Conservation (phyloP, 1,140 invertebrate genomes). For the fruit fly (Drosophila melanogaster) region DNA sequence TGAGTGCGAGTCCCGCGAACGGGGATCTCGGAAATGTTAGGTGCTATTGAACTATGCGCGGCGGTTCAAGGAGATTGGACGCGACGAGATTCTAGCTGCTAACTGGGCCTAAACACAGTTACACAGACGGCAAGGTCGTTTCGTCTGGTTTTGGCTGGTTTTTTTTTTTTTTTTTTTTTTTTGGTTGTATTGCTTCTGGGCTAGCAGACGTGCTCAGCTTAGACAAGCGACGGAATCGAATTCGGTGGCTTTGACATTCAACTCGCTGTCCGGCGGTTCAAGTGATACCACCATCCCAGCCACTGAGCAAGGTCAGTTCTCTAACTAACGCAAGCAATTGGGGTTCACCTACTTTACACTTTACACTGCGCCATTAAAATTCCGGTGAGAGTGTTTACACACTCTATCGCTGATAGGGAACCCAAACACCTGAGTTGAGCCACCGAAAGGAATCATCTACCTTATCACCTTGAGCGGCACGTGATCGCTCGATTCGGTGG, state of each 20-base stretch:
- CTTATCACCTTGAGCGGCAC: constrained; percentile 62
- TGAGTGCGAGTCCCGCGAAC: constrained; percentile 33
- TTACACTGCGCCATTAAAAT: constrained; percentile 54
- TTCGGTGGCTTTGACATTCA: constrained; percentile 58
- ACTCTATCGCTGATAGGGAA: constrained; percentile 44
- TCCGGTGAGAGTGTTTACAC: constrained; percentile 24
- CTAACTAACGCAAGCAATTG: constrained; percentile 52
- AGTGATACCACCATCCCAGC: constrained; percentile 23
- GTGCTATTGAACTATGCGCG: constrained; percentile 44
- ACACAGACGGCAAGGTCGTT: constrained; percentile 47
- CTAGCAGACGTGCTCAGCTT: constrained; percentile 49
- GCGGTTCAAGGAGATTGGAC: constrained; percentile 44
- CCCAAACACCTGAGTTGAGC: constrained; percentile 1
- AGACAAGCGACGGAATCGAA: constrained; percentile 36
- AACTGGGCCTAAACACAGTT: constrained; percentile 57
- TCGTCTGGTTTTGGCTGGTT: constrained; percentile 12
- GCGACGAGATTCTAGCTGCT: constrained; percentile 24
- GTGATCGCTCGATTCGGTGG: constrained; percentile 25
- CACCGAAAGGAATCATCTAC: constrained; percentile 16
- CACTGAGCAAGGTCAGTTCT: constrained; percentile 51
- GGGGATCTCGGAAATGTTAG: constrained; percentile 58
- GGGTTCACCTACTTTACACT: constrained; percentile 53
- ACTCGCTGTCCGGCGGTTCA: constrained; percentile 51
- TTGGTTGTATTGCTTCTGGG: not conserved
- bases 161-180: not conserved